phyloP scores from a whole-genome alignment of 2,113 vertebrate genomes.

The Rhabdomys dilectus region DNA sequence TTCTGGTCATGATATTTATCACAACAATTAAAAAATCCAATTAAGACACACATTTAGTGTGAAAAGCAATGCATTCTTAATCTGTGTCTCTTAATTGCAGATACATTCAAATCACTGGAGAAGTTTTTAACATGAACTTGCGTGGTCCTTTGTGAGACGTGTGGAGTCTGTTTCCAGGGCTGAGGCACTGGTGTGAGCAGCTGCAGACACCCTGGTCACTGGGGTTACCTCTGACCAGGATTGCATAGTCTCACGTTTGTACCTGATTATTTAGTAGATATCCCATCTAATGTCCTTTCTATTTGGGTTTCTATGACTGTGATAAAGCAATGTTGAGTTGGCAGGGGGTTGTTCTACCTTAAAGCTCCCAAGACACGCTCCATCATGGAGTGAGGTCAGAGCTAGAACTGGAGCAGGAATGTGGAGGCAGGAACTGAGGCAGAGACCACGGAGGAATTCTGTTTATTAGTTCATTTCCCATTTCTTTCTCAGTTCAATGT shows the following conservation, averaged over 20 bases:
- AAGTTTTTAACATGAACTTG: background rate
- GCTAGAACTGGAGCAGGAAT: background rate
- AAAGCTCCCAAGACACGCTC: background rate
- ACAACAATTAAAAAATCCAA: background rate
- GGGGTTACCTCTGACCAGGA: too few species aligned
- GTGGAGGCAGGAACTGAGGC: background rate
- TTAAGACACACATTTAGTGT: background rate
- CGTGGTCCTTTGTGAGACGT: background rate
- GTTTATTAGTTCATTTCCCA: background rate
- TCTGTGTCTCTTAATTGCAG: background rate
- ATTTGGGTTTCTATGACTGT: background rate
- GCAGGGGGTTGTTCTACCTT: background rate
- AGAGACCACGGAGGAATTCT: background rate
- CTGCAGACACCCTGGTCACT: fast-evolving
- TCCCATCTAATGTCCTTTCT: background rate
- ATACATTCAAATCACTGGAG: background rate
- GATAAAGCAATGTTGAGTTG: background rate
- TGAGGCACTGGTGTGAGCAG: fast-evolving
- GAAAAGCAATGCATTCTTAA: background rate
- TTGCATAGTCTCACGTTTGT: fast-evolving
- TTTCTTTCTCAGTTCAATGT: background rate
- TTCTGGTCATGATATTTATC: background rate
- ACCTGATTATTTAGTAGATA: too few species aligned
- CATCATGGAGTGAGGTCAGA: background rate
- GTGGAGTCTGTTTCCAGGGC: background rate